Base-by-base conservation (phyloP, 2,797 vertebrate species). In the Sparidentex hasta region DNA sequence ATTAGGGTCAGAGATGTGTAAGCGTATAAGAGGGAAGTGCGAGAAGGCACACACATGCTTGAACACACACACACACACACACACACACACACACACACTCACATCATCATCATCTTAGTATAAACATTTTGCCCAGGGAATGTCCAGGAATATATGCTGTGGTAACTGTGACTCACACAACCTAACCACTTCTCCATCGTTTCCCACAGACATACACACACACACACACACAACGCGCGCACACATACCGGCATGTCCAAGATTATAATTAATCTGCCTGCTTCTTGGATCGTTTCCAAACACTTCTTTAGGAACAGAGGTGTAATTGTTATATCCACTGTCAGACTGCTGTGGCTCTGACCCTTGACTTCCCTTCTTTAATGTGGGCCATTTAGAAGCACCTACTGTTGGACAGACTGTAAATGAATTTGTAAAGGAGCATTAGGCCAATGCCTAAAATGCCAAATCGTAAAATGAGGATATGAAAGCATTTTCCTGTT, bases 71-170 rank as follows among this genome's bases (percentile, higher is more conserved):
- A n/a, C 52, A 69, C 71, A 70, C 27, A 27, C 27, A 27, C 27
- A 27, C 27, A 27, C 27, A 27, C 27, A 27, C 27, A 27, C 27
- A 27, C 61, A 62, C 52, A 20, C 47, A 74, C 81, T 84, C 63
- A 64, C 5, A 76, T 58, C 87, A 23, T 86, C 33, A 33, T 87
- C 84, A 56, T 33, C 59, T 46, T 82, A 79, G 90, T 83, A 91
- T 93, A 94, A 95, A 95, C 92, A 95, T 83, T 80, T 54, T 87
- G 82, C 82, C 87, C 89, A 74, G 91, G 86, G 90, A 93, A 93
- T 89, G 86, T 88, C 86, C 86, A 88, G 85, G 91, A 93, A 94
- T 94, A 88, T 88, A 87, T 88, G 85, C 88, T 89, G 90, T 27
- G 90, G 92, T 85, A 84, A 84, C 85, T 93, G 86, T 93, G 92